These are phyloP conservation scores for Epistrophe grossulariae DNA, from an alignment of 2,888 invertebrate genomes.

Conservation along the genomic window DNA sequence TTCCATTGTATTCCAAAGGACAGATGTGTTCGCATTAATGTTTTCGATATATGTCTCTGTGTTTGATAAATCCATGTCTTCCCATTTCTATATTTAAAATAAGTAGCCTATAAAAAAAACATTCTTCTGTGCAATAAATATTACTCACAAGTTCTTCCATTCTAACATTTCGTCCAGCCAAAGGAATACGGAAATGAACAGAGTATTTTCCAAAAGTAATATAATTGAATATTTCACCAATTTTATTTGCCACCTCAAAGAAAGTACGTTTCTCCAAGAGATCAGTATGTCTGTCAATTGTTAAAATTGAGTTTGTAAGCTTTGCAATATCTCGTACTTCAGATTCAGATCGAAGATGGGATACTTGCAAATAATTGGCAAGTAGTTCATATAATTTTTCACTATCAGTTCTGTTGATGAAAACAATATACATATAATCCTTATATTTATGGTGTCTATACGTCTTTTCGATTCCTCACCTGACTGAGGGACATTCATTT, in stretches of 20 bases:
- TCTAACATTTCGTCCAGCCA: constrained; percentile 8
- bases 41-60: constrained; percentile 36
- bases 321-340: background rate
- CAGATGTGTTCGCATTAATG: background rate
- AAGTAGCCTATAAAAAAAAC: background rate
- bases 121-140: background rate
- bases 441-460: background rate
- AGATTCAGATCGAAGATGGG: background rate
- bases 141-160: constrained; percentile 32
- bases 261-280: constrained; percentile 29
- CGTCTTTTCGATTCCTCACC: constrained; percentile 3
- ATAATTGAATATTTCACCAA: constrained; percentile 41
- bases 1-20: constrained; percentile 39
- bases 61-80: constrained; percentile 22
- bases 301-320: constrained; percentile 24
- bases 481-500: background rate
- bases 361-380: constrained; percentile 21
- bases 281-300: constrained; percentile 24
- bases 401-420: constrained; percentile 12
- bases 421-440: background rate
- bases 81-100: constrained; percentile 39
- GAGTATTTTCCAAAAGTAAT: constrained; percentile 54
- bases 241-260: constrained; percentile 51
- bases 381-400: constrained; percentile 23
- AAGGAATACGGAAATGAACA: constrained; percentile 50